These are phyloP conservation scores for Datnioides undecimradiatus DNA, from an alignment of 2,113 vertebrate species.

Conservation along the genomic window DNA sequence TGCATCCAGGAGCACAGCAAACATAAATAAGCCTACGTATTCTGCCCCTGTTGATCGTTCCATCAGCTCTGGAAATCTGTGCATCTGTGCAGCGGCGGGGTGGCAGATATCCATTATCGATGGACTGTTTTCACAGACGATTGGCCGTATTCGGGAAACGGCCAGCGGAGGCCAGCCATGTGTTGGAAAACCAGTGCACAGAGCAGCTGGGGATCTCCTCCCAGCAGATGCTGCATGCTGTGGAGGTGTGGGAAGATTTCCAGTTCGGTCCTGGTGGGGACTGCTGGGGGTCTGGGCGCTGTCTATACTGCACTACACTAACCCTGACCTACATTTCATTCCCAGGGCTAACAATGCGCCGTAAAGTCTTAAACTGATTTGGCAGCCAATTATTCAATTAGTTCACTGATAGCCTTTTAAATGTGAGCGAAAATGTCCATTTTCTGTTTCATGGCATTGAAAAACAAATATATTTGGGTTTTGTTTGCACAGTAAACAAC, in stretches of 20 bases:
- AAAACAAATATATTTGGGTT: not conserved
- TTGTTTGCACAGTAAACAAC: not conserved
- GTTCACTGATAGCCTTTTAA: not conserved
- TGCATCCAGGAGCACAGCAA: slow-evolving; percentile 1
- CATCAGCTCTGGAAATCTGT: slow-evolving; percentile 48
- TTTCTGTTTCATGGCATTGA: not conserved
- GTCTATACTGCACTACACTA: not conserved
- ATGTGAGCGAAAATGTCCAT: not conserved
- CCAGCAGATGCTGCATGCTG: slow-evolving; percentile 61
- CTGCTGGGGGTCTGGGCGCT: not conserved
- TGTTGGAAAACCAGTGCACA: slow-evolving; percentile 41
- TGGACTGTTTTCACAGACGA: slow-evolving; percentile 59
- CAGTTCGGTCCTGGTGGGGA: slow-evolving; percentile 8
- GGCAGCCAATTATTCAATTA: not conserved
- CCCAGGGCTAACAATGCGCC: not conserved
- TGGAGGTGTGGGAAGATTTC: slow-evolving; percentile 28
- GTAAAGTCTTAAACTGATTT: not conserved
- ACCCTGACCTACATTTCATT: not conserved
- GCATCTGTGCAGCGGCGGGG: slow-evolving; percentile 26
- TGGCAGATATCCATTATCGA: slow-evolving; percentile 58
- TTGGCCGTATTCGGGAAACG: slow-evolving; percentile 38
- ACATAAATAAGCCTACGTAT: slow-evolving; percentile 11
- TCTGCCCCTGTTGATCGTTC: slow-evolving; percentile 48
- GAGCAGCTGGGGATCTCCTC: slow-evolving; percentile 67
- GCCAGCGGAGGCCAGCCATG: slow-evolving; percentile 35